Evolutionary conservation across 2,888 invertebrate genomes (phyloP), one percentile per base, ranked within the genome.

Genomic region (Hemicrepidius hirtus): DNA sequence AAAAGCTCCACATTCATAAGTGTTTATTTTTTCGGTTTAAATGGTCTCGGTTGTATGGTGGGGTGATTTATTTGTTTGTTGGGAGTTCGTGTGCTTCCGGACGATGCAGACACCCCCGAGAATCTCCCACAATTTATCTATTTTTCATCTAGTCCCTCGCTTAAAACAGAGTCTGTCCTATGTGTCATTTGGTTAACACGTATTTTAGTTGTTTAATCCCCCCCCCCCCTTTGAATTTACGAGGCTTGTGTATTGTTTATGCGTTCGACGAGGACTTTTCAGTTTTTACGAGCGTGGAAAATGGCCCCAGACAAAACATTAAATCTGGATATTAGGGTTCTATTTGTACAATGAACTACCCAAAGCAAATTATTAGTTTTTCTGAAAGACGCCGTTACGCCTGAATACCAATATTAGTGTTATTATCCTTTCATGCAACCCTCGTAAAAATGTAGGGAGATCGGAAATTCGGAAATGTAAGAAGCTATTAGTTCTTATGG

Each of bases 101-200:
- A 69, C 66, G 66, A 69, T 63, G 72, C 76, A 76, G 78, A 75
- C 75, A 72, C 76, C 78, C 75, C 16, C 62, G 64, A 76, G 76
- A 74, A 78, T 77, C 75, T 74, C 46, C 60, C 62, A 77, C 75
- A 76, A 80, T 79, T 79, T 80, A 81, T 81, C 81, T 81, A 81
- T 81, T 81, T 81, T 81, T 81, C 81, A 81, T 81, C 79, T 79
- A 81, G 76, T 77, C 78, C 76, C 74, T 80, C 78, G 76, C 74
- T 80, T 78, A 75, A n/a, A n/a, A 70, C 64, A 72, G 64, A 79
- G 79, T 79, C 78, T 77, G 79, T 79, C 77, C 57, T 37, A 35
- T 37, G 3, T 78, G 78, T 79, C 80, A 80, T 80, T 80, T 77
- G 77, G 77, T 79, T 80, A 80, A 78, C 78, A 78, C 79, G 69